A percentile compares a stretch with the other conserved stretches of the same genome.
Conservation (phyloP, 2,797 vertebrate species). For the Melanotaenia boesemani region DNA sequence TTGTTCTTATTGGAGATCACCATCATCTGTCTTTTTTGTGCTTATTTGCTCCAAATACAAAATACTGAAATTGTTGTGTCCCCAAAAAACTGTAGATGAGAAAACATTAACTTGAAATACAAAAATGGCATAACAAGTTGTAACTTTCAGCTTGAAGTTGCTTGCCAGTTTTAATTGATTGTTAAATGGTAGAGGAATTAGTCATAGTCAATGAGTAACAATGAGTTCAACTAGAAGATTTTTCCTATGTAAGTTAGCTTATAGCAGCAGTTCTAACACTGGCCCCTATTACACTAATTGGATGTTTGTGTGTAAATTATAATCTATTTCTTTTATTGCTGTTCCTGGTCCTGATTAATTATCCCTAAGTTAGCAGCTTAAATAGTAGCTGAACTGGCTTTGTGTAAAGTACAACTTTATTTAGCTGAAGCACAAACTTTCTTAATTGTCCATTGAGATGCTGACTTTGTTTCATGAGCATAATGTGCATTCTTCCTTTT, state of each 20-base stretch:
- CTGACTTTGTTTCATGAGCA: neutral
- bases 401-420: neutral
- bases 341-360: neutral
- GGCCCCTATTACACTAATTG: neutral
- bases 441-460: neutral
- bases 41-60: neutral
- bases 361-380: neutral
- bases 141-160: neutral
- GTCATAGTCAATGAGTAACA: neutral
- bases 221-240: neutral
- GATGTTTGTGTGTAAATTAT: neutral
- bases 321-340: neutral
- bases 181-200: neutral
- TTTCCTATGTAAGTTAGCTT: neutral
- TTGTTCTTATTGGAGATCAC: neutral
- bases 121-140: neutral
- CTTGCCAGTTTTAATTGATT: neutral
- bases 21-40: neutral
- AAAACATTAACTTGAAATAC: neutral
- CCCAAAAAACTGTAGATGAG: too few relatives aligned
- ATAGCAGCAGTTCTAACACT: neutral
- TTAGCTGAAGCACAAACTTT: neutral
- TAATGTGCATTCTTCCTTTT: neutral
- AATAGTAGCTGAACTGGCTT: neutral
- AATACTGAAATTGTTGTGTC: neutral